Conservation (phyloP, 2,113 vertebrate species). For the Onychostoma macrolepis region DNA sequence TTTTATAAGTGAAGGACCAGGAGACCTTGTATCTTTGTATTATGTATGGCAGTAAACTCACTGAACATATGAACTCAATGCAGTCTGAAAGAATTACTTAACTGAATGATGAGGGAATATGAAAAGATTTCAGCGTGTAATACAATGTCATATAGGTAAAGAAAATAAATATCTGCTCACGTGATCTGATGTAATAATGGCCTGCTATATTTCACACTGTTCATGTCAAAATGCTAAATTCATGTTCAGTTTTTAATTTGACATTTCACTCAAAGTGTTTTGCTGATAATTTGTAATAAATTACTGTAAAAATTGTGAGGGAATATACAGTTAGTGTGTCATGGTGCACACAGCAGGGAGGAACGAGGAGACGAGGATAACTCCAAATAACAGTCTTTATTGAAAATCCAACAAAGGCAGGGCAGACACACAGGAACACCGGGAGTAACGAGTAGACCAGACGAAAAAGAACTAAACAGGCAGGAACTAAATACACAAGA, state of each 20-base stretch:
- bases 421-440: too few species aligned
- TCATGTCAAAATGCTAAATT: not conserved
- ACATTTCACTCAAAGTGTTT: not conserved
- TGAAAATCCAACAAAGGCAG: too few species aligned
- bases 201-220: not conserved
- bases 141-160: not conserved
- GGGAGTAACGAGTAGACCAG: too few species aligned
- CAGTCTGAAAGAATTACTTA: not conserved
- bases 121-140: not conserved
- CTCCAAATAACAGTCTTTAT: too few species aligned
- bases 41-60: conserved; percentile 9
- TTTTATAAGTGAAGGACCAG: not conserved
- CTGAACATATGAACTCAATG: not conserved
- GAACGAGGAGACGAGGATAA: too few species aligned
- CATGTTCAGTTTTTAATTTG: not conserved
- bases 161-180: not conserved
- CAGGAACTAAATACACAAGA: too few species aligned
- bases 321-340: too few species aligned
- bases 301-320: too few species aligned
- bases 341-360: too few species aligned
- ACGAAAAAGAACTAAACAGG: too few species aligned
- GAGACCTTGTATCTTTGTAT: conserved; percentile 8
- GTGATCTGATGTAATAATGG: not conserved
- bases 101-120: not conserved
- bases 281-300: not conserved